Base-by-base conservation (phyloP, 2,797 vertebrate species). In the Siniperca scherzeri region DNA sequence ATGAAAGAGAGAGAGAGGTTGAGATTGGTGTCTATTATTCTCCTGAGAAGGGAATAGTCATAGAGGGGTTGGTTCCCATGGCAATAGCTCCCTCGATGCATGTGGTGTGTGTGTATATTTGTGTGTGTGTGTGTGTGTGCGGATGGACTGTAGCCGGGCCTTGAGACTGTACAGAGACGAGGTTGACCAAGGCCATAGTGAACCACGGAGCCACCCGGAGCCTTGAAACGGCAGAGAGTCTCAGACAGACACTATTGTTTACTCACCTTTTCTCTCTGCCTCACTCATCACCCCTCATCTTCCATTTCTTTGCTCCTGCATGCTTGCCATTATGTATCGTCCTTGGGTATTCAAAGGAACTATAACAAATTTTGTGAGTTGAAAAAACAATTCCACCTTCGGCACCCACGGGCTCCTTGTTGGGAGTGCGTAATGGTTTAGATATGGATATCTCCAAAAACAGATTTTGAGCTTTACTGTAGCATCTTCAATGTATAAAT, bases 51-150 rank as follows among this genome's bases (percentile, higher is more conserved):
- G 87, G 90, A 94, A 93, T 91, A 89, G 93, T 93, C 92, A 87
- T 90, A 88, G 94, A 95, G 94, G 95, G 93, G 83, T 83, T 92
- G 89, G 96, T 96, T 96, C 95, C 96, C 95, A 96, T 96, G 96
- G 96, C 94, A 93, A 96, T 96, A 82, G 89, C 93, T 91, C 85
- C 89, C 81, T 88, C 78, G 60, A 64, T 84, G 80, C 40, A 59
- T 70, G 57, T 36, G 36, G 59, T 70, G 40, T 42, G 40, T 42
- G 40, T 42, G 11, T 42, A 9, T 40, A 10, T 40, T 8, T 73
- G 80, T 81, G 53, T 87, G 75, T 82, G 57, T 72, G 42, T 74
- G 73, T 53, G 67, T 70, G 71, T 80, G 71, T 65, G 66, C 19
- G 62, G 57, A 83, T 19, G 36, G 76, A 72, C 52, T 80, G 79